Conservation (phyloP, 2,113 vertebrate species). For the Eleginops maclovinus region DNA sequence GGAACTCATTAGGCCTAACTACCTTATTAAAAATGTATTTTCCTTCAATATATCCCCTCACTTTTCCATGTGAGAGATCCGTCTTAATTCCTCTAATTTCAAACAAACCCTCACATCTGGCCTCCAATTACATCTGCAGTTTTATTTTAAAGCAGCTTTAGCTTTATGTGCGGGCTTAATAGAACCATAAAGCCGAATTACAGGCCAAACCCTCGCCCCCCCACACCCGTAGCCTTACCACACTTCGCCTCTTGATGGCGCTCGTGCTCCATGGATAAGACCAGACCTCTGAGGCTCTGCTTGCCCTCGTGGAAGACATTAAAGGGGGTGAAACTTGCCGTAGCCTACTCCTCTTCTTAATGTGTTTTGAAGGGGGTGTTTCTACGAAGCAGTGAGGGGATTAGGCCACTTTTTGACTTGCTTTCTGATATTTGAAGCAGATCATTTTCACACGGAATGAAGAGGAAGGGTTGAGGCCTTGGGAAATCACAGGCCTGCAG, state of each 20-base stretch:
- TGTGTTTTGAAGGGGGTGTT: conserved; percentile 18
- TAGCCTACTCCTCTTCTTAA: neutral
- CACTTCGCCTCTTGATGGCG: conserved; percentile 86
- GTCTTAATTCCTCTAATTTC: conserved; percentile 21
- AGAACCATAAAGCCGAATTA: conserved; percentile 66
- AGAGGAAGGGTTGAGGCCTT: conserved; percentile 56
- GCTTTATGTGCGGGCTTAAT: conserved; percentile 68
- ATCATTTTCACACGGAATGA: neutral
- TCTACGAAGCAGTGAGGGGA: conserved; percentile 8
- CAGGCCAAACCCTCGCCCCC: neutral
- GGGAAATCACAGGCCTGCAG: conserved; percentile 39
- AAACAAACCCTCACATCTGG: conserved; percentile 31
- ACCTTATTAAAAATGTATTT: neutral
- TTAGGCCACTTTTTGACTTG: neutral
- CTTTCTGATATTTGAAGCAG: neutral
- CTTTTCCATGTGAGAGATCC: neutral
- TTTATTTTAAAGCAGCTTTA: conserved; percentile 65
- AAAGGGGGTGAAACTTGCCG: conserved; percentile 2
- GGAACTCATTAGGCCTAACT: neutral
- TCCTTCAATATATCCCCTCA: neutral
- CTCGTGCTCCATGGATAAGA: conserved; percentile 84
- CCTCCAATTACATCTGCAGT: conserved; percentile 46
- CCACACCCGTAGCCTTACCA: neutral
- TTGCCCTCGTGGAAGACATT: neutral
- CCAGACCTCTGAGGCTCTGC: neutral